Evolutionary conservation across 2,888 invertebrate species (phyloP), one percentile per base, ranked within the genome.

Genomic region (Azorinus chamasolen): DNA sequence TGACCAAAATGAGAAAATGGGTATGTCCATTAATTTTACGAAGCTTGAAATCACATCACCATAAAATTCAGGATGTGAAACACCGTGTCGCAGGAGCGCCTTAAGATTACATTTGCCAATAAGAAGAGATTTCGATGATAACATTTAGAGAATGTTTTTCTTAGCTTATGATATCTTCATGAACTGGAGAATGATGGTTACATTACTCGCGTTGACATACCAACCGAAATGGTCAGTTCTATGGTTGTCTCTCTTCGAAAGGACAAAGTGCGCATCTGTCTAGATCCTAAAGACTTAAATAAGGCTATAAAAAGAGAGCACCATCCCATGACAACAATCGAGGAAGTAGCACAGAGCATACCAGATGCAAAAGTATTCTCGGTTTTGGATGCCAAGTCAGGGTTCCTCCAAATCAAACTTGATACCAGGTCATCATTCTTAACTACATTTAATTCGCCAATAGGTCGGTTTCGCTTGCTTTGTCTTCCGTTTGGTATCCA

Each of bases 341-440:
- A 74, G 55, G 74, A 78, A 25, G 75, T 74, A 6, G 71, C 68
- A 6, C 45, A 59, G 0, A 50, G 71, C 6, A 65, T 81, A 59
- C 55, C 66, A 18, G 41, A 57, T 39, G 78, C 71, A 12, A 64
- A 59, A 51, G 51, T 75, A 14, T 75, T 78, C 24, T 27, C 37
- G 1, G 63, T 53, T n/a, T 22, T 70, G 32, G 78, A 69, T 61
- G 85, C 83, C 8, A 86, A 84, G 62, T 68, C 77, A 12, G 79
- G 85, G 24, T 86, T 83, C 58, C 45, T 77, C 45, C 84, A 86
- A 63, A 84, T 86, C 2, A 74, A 73, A 63, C 68, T 85, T 8
- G 79, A 83, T 39, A 55, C 27, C 10, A 45, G 63, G 6, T 83
- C 83, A 6, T 82, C 77, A n/a, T n/a, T 64, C 20, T 55, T 86